Evolutionary conservation across 2,797 vertebrate genomes (phyloP).

Genomic region (Euphonia xanthogaster): DNA sequence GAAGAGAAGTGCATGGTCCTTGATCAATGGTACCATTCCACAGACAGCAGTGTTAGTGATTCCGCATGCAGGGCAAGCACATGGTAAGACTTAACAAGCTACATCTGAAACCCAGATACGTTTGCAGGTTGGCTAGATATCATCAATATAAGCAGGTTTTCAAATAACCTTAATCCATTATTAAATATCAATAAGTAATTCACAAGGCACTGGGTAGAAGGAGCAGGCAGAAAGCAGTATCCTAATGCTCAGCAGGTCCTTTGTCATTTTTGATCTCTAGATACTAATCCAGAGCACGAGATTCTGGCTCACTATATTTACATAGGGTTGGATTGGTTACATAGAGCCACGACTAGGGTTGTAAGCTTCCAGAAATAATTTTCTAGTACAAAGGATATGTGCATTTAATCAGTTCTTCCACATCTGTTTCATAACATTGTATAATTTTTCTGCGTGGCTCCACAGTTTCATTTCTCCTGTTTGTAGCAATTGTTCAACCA

Average conservation of each 20-base stretch:
- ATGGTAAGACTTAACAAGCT: background rate
- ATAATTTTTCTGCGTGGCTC: background rate
- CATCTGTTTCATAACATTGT: background rate
- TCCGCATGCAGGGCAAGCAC: background rate
- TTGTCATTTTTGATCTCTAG: background rate
- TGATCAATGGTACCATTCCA: rapidly evolving
- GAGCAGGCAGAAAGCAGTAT: background rate
- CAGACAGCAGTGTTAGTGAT: background rate
- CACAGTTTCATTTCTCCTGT: background rate
- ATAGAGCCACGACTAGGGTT: background rate
- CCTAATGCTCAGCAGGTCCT: background rate
- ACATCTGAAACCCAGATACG: background rate
- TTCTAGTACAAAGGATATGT: background rate
- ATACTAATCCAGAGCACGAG: background rate
- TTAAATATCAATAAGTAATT: background rate
- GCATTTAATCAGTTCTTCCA: background rate
- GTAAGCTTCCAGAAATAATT: background rate
- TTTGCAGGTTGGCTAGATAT: background rate
- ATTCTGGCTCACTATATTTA: background rate
- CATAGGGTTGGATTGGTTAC: background rate
- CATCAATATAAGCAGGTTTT: background rate
- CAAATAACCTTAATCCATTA: background rate
- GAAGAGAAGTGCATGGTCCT: background rate
- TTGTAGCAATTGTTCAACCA: background rate
- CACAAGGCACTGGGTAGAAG: background rate